Percentiles rank a stretch among this genome's conserved stretches.
Conservation (phyloP, 2,888 invertebrate species). For the Rhyacophila evoluta region DNA sequence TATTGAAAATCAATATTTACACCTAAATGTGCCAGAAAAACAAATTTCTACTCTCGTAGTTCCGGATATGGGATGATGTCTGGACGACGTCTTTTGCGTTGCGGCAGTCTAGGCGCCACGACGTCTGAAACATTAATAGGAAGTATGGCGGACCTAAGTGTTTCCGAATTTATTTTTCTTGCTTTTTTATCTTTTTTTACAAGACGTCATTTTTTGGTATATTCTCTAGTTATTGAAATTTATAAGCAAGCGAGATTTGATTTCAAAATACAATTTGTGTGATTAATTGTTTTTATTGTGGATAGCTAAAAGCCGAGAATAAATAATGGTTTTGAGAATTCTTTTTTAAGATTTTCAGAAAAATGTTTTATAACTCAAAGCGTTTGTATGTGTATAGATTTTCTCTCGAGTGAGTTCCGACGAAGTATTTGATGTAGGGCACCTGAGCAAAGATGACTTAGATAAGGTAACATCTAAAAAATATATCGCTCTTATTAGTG, state of each 20-base stretch:
- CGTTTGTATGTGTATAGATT: too few relatives aligned
- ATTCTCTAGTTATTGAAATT: neutral
- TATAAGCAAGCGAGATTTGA: neutral
- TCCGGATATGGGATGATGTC: neutral
- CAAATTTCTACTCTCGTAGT: neutral
- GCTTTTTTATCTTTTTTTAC: conserved; percentile 5
- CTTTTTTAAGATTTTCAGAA: too few relatives aligned
- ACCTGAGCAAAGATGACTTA: too few relatives aligned
- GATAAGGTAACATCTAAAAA: too few relatives aligned
- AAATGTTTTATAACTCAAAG: too few relatives aligned
- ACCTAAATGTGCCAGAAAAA: neutral
- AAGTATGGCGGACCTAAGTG: conserved; percentile 9
- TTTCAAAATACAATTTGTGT: neutral
- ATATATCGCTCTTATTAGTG: too few relatives aligned
- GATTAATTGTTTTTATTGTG: neutral
- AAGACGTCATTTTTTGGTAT: neutral
- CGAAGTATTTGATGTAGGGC: too few relatives aligned
- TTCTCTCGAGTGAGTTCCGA: too few relatives aligned
- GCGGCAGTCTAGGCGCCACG: neutral
- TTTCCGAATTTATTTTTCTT: neutral
- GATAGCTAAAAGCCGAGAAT: neutral
- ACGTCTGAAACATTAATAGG: conserved; percentile 12
- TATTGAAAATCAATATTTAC: neutral
- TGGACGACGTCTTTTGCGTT: conserved; percentile 8
- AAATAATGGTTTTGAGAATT: neutral